Evolutionary conservation across 37 sponge, comb jelly and placozoan species (phyloP), one percentile per base, ranked within the genome.

Genomic region (Lycopodina hypogea): DNA sequence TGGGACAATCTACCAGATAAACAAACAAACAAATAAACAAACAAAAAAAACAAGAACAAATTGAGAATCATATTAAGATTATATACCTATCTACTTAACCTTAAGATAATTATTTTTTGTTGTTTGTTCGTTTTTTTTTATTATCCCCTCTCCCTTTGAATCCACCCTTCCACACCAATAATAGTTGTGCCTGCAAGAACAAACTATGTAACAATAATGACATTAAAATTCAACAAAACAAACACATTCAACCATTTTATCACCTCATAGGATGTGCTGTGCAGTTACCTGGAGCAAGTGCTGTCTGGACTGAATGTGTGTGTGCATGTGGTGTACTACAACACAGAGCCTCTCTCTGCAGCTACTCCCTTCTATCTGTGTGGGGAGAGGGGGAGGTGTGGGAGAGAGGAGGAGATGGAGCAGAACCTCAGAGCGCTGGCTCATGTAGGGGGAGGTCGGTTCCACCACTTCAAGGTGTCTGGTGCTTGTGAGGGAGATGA

Each of bases 401-500:
- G 58, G 40, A 36, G 28, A 52, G 68, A 56, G 53, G 56, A 52
- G 61, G 84, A 76, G 71, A 23, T 64, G 12, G 72, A 59, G 72
- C 33, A 73, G 30, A 45, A 37, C 32, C 66, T 81, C 50, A 71
- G 37, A 51, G 53, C 26, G 34, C 26, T 81, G 3, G 64, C 82
- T 0, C 58, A 29, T 52, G 55, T 64, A 41, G 74, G 77, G 15
- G n/a, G 56, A 22, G 84, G 84, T 28, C 68, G 84, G 56, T 84
- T 84, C 50, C 84, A 84, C 50, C 75, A 75, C 48, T 84, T 84
- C 76, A 84, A 38, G 71, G 59, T 73, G 11, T 57, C 77, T 40
- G 77, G 76, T 57, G 30, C 35, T 9, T 56, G 26, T 38, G 45
- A 69, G 0, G 48, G 84, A 30, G 77, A 76, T 69, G 84, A 84